These are phyloP conservation scores for Penelope pileata DNA, from an alignment of 2,113 vertebrate species.

Conservation along the genomic window DNA sequence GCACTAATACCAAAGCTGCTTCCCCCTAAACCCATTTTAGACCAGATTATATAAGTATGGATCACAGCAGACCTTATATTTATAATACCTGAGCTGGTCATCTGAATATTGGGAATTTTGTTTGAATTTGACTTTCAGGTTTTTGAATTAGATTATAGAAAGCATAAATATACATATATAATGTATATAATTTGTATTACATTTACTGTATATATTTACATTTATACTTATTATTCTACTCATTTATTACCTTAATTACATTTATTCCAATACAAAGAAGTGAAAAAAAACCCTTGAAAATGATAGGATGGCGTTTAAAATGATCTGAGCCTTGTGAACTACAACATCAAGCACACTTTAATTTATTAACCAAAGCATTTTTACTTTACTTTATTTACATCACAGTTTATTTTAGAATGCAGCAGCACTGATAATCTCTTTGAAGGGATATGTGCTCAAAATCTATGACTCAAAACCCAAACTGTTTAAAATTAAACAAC, in stretches of 20 bases:
- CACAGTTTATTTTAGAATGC: background rate
- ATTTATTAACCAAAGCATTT: background rate
- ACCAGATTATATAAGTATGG: background rate
- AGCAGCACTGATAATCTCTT: background rate
- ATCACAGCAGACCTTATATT: background rate
- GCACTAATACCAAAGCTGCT: background rate
- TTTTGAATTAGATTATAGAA: background rate
- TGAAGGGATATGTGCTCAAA: background rate
- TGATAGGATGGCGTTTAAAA: background rate
- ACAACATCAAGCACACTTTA: background rate
- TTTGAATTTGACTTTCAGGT: background rate
- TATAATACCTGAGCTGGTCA: background rate
- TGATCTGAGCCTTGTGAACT: background rate
- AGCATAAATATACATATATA: background rate
- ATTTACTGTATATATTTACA: background rate
- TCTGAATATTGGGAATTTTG: background rate
- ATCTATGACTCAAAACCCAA: background rate
- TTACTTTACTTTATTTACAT: background rate
- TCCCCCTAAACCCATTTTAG: background rate
- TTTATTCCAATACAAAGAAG: background rate
- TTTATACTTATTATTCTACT: background rate
- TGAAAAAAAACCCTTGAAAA: background rate
- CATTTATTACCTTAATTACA: background rate
- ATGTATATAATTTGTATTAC: background rate
- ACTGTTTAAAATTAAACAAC: conserved; percentile 25